Evolutionary conservation across 2,888 invertebrate species (phyloP), one percentile per base, ranked within the genome.

Genomic region (Argyresthia albistria): DNA sequence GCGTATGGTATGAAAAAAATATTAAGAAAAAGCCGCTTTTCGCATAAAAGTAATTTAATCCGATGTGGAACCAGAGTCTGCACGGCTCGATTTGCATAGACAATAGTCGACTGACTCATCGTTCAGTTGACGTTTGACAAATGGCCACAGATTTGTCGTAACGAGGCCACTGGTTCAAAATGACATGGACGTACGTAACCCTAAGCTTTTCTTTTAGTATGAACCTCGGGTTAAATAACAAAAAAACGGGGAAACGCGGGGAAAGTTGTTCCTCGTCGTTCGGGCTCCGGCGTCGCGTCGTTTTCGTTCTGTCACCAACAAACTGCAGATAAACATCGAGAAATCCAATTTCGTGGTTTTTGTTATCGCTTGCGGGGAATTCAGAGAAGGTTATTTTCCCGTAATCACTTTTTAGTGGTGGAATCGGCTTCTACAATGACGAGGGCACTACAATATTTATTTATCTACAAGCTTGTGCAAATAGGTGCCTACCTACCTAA

Each of bases 271-370:
- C 70, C 70, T 67, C 67, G 69, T 66, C 66, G 67, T 60, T 56
- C 52, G 59, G 63, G 68, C 70, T 8, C 46, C 25, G 46, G 9
- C 10, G 46, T 10, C 50, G 50, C 10, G 11, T 25, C 25, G 43
- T n/a, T 16, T 35, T 39, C 36, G 45, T 45, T 35, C 70, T 77
- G 79, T 80, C 80, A 79, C 73, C 66, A 67, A 67, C 78, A 79
- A 25, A 67, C 62, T 66, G 65, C 64, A 80, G 86, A 87, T 87
- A 80, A 55, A 77, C 80, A 87, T 87, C 86, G 79, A 69, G 65
- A 74, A 87, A 87, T 84, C 84, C 86, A 87, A 87, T 87, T 86
- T 83, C 79, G 84, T 76, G 81, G 83, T 82, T 83, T 25, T 81
- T 78, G 80, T 80, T 83, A 83, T 86, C 83, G 79, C 69, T 60